Evolutionary conservation across 2,113 vertebrate genomes (phyloP).

Genomic region (Dinomys branickii): DNA sequence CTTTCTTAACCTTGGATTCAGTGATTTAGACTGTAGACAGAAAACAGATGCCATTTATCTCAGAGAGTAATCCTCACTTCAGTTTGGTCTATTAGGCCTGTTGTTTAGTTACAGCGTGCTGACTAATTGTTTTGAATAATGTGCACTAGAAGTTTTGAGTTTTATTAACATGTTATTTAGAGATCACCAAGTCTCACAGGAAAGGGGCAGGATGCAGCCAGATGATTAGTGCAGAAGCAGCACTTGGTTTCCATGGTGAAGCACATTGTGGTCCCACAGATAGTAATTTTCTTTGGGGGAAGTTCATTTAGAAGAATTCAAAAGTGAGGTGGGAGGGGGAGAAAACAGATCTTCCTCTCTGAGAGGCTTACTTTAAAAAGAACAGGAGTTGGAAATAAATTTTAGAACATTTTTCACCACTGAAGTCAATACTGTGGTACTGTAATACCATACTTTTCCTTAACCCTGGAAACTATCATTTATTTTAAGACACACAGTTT

Average conservation of each 20-base stretch:
- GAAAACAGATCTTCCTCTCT: background rate
- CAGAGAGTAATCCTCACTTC: slow-evolving; percentile 57
- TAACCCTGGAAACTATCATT: background rate
- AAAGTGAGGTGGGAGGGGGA: background rate
- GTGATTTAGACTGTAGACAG: background rate
- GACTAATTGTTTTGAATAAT: slow-evolving; percentile 75
- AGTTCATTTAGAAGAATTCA: background rate
- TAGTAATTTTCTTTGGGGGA: background rate
- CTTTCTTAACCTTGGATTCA: slow-evolving; percentile 33
- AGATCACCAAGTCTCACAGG: slow-evolving; percentile 75
- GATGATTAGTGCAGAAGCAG: background rate
- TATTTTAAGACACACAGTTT: slow-evolving; percentile 18
- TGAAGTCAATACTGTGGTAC: slow-evolving; percentile 11
- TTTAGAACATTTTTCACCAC: slow-evolving; percentile 31
- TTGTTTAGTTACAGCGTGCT: slow-evolving; percentile 75
- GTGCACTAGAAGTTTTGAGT: slow-evolving; percentile 60
- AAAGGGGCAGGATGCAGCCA: slow-evolving; percentile 74
- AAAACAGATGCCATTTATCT: slow-evolving; percentile 67
- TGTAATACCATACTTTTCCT: background rate
- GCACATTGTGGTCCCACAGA: slow-evolving; percentile 21
- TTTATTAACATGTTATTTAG: slow-evolving; percentile 76
- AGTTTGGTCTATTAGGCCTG: slow-evolving; percentile 77
- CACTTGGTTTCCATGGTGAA: background rate
- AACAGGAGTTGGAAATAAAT: background rate
- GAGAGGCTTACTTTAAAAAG: background rate